These are phyloP conservation scores for Chaetophractus vellerosus DNA, from an alignment of 2,797 vertebrate genomes.

Conservation along the genomic window DNA sequence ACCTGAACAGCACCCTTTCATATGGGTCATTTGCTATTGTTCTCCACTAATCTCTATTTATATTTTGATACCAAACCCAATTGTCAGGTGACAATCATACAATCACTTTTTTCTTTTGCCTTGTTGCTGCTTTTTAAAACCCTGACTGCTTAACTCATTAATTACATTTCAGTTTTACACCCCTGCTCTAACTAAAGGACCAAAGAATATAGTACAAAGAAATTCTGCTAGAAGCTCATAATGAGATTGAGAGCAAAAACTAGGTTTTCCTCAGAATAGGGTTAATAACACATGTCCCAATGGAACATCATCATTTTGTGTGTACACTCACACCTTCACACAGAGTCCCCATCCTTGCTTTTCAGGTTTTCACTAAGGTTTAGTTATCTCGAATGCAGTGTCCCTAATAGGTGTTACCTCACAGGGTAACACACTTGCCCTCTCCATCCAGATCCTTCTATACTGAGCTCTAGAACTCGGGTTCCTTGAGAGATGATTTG, in stretches of 20 bases:
- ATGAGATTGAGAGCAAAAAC: not conserved
- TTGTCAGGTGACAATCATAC: not conserved
- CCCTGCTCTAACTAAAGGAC: not conserved
- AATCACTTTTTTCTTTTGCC: not conserved
- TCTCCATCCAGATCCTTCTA: not conserved
- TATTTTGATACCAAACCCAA: not conserved
- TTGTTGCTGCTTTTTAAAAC: not conserved
- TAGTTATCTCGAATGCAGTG: not conserved
- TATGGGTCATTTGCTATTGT: not conserved
- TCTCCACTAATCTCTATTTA: not conserved
- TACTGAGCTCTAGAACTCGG: not conserved
- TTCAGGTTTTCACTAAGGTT: not conserved
- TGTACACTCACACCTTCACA: not conserved
- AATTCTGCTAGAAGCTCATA: not conserved
- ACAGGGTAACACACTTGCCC: not conserved
- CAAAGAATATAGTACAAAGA: not conserved
- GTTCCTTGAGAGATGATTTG: not conserved
- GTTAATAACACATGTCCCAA: not conserved
- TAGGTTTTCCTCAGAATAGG: not conserved
- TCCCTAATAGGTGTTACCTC: not conserved
- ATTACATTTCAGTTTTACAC: conserved; percentile 39
- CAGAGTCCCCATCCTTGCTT: not conserved
- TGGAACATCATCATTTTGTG: not conserved
- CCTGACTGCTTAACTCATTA: not conserved
- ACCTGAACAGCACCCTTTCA: fast-evolving